Base-by-base conservation (phyloP, 2,888 invertebrate genomes). In the Tipula helvola region DNA sequence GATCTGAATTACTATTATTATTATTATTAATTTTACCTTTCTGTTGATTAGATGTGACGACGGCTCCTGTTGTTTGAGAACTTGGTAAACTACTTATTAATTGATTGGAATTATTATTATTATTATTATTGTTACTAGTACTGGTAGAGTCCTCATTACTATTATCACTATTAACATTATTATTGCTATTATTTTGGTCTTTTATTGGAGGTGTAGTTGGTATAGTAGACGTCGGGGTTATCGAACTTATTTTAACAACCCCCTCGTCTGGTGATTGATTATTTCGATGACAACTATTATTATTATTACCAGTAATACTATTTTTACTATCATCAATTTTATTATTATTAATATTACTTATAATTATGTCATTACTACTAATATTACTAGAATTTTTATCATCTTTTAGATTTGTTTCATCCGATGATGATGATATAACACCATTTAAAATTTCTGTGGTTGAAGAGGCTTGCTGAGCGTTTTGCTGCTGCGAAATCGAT, bases 401-500 rank as follows among this genome's bases (percentile, higher is more conserved):
- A 71, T 71, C 71, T 28, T 71, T 71, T n/a, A 86, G 16, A 13
- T 36, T 44, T 12, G 42, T 86, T 86, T 86, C 86, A 47, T 86
- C 86, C 18, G 86, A 86, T n/a, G 86, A 86, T 86, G 85, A 86
- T 47, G 86, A 86, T 47, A 86, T 44, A 47, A 44, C 86, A 86
- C 86, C 86, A 36, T 86, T 86, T 86, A 86, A 13, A 36, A 44
- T 47, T 47, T 44, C 86, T 28, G 36, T 86, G 28, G 86, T 42
- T 36, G 86, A 86, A 12, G 86, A 28, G 42, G 86, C 44, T 86
- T 18, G 86, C 52, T 86, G 86, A 71, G 71, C 28, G 36, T 47
- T 52, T 87, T 86, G 86, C 86, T 36, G 86, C 47, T 83, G 87
- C 28, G 84, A 87, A 44, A 83, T 83, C 12, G 87, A 47, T 47